Evolutionary conservation across 2,113 vertebrate genomes (phyloP).

Genomic region (Channa maculata): DNA sequence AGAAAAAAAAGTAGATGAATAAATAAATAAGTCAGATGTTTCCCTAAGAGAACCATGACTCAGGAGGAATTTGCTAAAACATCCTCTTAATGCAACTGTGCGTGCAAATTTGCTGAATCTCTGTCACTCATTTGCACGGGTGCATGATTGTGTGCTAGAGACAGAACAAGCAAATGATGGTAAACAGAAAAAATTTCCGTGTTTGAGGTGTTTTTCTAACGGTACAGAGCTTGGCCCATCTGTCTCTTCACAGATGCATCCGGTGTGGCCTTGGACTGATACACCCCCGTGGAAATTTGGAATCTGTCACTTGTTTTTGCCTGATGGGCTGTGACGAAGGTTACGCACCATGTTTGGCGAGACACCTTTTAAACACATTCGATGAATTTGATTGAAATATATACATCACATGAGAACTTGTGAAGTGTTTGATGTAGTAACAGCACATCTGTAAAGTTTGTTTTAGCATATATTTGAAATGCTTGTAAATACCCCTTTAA

Average conservation of each 20-base stretch:
- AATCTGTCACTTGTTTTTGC: neutral
- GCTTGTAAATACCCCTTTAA: neutral
- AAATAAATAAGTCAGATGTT: neutral
- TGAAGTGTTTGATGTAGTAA: too few species aligned
- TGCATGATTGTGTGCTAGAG: neutral
- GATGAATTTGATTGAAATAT: too few species aligned
- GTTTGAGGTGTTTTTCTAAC: neutral
- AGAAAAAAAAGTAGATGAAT: neutral
- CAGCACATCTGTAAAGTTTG: too few species aligned
- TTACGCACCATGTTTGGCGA: too few species aligned
- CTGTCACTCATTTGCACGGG: neutral
- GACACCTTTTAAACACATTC: too few species aligned
- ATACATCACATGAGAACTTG: too few species aligned
- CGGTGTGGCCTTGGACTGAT: constrained; percentile 9
- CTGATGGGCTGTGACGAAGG: neutral
- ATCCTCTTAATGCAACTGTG: constrained; percentile 8
- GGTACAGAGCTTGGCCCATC: constrained; percentile 18
- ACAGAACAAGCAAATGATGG: neutral
- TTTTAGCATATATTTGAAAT: too few species aligned
- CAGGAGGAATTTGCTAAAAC: constrained; percentile 18
- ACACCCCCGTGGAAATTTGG: constrained; percentile 13
- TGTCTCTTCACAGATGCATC: constrained; percentile 34
- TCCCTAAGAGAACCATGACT: constrained; percentile 24
- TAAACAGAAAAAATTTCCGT: neutral
- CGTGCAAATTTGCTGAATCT: neutral